Evolutionary conservation across 2,888 invertebrate species (phyloP), one percentile per base, ranked within the genome.

Genomic region (Tethea ocularis): DNA sequence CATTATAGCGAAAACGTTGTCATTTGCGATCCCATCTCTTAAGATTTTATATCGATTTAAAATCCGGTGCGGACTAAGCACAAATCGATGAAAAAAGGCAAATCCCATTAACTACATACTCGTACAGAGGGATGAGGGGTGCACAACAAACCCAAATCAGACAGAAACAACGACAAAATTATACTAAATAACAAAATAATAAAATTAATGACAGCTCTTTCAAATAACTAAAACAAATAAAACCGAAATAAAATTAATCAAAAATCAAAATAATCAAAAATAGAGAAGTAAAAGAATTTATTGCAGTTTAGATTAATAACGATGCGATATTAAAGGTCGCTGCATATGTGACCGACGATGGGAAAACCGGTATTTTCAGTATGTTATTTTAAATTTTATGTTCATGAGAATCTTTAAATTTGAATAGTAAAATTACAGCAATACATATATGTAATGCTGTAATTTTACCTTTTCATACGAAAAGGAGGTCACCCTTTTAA

Each of bases 111-210:
- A 61, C 73, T 75, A 75, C 64, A 67, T 77, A 78, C 70, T 52
- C 15, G 57, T 29, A 61, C 63, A 57, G 59, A 68, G 46, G 82
- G 81, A 75, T 80, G 84, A 74, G 76, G 77, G 80, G 86, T 86
- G 88, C 88, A 82, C 78, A 80, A 84, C 85, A 80, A 87, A 84
- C 83, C 85, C 84, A 84, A 83, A 75, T 60, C 66, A 72, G 74
- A 82, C 75, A 77, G 76, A 77, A 76, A 81, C 77, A 83, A 75
- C 72, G 74, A 83, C 80, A 78, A 80, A 78, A 77, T 77, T 74
- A 75, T 68, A 76, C 72, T 68, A 66, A 70, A 68, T 69, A 76
- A 80, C 66, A 78, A 81, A 77, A 74, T 81, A 79, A 81, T 71
- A 66, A 66, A 74, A 33, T 29, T 6, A 29, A 67, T n/a, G n/a